Conservation (phyloP, 2,888 invertebrate genomes). For the Noctua comes region DNA sequence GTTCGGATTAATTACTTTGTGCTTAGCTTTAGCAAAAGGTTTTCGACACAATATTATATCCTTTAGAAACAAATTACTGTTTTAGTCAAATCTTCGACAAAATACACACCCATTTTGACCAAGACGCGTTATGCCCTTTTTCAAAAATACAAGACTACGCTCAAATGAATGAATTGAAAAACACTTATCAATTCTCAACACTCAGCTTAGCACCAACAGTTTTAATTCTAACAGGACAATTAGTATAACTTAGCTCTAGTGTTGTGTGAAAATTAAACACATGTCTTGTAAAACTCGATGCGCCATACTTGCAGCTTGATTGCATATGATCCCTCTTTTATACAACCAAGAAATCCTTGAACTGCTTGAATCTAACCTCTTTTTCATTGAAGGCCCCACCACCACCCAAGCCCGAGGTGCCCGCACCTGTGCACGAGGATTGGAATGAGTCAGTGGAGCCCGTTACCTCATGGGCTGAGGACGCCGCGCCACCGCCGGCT, state of each 20-base stretch:
- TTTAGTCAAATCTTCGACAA: too few species aligned
- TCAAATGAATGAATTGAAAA: background rate
- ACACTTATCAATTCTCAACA: background rate
- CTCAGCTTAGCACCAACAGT: background rate
- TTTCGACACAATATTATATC: too few species aligned
- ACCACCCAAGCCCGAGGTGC: constrained; percentile 82
- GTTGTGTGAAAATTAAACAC: background rate
- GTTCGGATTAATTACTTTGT: too few species aligned
- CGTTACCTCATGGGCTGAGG: constrained; percentile 86
- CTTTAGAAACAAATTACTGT: too few species aligned
- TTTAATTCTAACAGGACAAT: background rate
- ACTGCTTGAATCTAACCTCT: background rate
- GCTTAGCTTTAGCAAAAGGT: too few species aligned
- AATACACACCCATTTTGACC: too few species aligned
- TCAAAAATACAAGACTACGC: background rate
- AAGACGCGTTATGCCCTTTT: background rate
- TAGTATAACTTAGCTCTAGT: background rate
- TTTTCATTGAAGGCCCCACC: constrained; percentile 79
- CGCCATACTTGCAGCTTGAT: background rate
- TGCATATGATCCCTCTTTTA: background rate
- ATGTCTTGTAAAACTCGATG: background rate
- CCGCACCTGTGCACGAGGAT: constrained; percentile 85
- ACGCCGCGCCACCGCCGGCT: constrained; percentile 78
- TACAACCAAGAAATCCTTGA: too few species aligned
- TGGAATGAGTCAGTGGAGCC: constrained; percentile 86